Evolutionary conservation across 2,888 invertebrate genomes (phyloP), one percentile per base, ranked within the genome.

Genomic region (Monochamus alternatus): DNA sequence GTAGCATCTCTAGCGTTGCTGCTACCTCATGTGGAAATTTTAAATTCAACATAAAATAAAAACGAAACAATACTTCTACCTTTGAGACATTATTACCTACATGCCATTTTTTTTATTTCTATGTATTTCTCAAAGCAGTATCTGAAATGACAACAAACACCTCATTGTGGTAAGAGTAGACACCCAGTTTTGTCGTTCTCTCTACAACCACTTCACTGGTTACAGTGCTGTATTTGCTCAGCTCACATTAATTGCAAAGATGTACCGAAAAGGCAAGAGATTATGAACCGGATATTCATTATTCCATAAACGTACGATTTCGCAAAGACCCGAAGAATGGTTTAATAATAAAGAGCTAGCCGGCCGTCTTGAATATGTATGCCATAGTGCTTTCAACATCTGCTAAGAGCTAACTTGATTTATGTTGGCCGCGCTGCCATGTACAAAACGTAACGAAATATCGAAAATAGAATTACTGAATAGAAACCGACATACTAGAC

Each of bases 281-380:
- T 73, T 73, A 65, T 69, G 70, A 70, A 73, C 73, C 70, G 52
- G 73, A 75, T 74, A 66, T 66, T 52, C 51, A 52, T 75, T 75
- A 78, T 78, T 78, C 78, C 70, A 63, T 64, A 67, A 66, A 63
- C 77, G 77, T 78, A 78, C 78, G 75, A 67, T 71, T 78, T 78
- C 73, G 78, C 75, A 74, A 78, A 74, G 74, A 78, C 75, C 78
- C 73, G 69, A 78, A 78, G 78, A 76, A 78, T 78, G 74, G 76
- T 78, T 78, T 66, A 66, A 64, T 78, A 78, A 78, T 78, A 78
- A 76, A 78, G 74, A 76, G 74, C 62, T 65, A 74, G 66, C 66
- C 44, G 68, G 65, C 59, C 71, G 74, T 59, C 65, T 72, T 72
- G 78, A 78, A 78, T 78, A 78, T 78, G 75, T 75, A 78, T 78